Conservation (phyloP, 2,113 vertebrate species). For the Aix galericulata region DNA sequence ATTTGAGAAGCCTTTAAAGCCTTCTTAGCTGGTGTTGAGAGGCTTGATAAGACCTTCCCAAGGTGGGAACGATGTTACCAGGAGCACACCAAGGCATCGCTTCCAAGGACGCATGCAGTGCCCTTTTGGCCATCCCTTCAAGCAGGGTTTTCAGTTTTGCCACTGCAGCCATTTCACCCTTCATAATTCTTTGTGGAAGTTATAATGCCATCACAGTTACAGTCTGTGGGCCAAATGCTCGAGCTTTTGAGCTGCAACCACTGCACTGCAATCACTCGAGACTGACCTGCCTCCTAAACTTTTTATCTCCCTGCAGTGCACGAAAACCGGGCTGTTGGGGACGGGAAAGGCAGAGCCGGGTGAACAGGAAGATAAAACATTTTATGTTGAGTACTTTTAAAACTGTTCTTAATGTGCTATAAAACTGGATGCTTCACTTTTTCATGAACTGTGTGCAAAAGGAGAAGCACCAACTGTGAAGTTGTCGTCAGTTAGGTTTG, state of each 20-base stretch:
- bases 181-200: neutral
- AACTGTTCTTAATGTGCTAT: conserved; percentile 24
- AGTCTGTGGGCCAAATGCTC: neutral
- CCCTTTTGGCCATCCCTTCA: neutral
- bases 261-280: neutral
- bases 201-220: neutral
- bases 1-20: neutral
- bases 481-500: conserved; percentile 41
- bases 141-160: neutral
- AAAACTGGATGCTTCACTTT: conserved; percentile 42
- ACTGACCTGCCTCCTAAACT: neutral
- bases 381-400: conserved; percentile 5
- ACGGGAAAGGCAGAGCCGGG: neutral
- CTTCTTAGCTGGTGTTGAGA: neutral
- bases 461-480: conserved; percentile 16
- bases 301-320: neutral
- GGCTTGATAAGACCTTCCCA: neutral
- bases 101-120: rapidly evolving
- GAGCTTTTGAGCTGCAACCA: neutral
- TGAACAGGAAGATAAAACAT: neutral
- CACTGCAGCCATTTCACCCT: rapidly evolving
- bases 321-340: neutral
- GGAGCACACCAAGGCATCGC: neutral
- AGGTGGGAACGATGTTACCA: neutral
- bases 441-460: conserved; percentile 74